Evolutionary conservation across 2,113 vertebrate species (phyloP).

Genomic region (Myrmophylax atrothorax): DNA sequence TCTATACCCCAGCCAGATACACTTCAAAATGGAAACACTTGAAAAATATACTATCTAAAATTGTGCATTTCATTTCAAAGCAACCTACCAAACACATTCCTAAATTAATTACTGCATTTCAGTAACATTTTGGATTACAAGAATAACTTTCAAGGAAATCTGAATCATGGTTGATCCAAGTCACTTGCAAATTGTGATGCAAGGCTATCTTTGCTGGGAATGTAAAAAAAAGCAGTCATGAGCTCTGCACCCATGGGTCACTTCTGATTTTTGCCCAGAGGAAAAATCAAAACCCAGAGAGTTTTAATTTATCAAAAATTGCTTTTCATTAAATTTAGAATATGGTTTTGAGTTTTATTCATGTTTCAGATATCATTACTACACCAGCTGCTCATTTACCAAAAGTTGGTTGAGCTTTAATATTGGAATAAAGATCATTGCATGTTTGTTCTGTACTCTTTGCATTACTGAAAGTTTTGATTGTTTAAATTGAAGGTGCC

Average conservation of each 20-base stretch:
- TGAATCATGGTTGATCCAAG: neutral
- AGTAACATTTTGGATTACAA: neutral
- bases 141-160: neutral
- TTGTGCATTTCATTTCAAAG: neutral
- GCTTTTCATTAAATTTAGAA: neutral
- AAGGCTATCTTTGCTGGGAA: neutral
- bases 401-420: neutral
- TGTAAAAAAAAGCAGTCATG: neutral
- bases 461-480: neutral
- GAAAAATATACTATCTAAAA: neutral
- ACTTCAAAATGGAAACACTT: neutral
- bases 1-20: neutral
- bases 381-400: neutral
- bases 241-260: neutral
- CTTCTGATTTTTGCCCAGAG: neutral
- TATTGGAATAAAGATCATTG: neutral
- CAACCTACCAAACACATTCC: neutral
- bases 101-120: neutral
- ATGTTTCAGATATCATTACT: neutral
- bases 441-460: neutral
- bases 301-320: neutral
- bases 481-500: neutral
- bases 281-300: neutral
- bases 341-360: neutral
- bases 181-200: neutral